These are phyloP conservation scores for Plagodis pulveraria DNA, from an alignment of 2,888 invertebrate genomes.

Conservation along the genomic window DNA sequence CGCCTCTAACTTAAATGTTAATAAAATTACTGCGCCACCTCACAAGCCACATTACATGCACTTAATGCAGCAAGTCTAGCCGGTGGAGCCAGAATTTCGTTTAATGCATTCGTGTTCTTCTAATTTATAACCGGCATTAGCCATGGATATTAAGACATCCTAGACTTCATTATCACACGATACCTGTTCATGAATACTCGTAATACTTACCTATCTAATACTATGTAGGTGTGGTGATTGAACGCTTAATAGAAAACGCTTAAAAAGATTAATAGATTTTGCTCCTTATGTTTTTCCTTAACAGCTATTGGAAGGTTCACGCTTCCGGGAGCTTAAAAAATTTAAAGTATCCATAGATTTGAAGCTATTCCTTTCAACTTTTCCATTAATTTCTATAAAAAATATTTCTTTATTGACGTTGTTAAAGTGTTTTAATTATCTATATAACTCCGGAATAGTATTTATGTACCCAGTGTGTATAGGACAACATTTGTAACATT, in stretches of 20 bases:
- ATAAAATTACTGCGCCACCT: slow-evolving; percentile 68
- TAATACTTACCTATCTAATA: slow-evolving; percentile 27
- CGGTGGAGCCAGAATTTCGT: slow-evolving; percentile 52
- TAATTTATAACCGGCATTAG: slow-evolving; percentile 61
- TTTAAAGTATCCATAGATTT: too few relatives aligned
- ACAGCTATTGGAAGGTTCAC: too few relatives aligned
- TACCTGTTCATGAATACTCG: slow-evolving; percentile 46
- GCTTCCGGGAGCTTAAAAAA: too few relatives aligned
- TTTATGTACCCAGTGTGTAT: too few relatives aligned
- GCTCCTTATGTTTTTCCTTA: too few relatives aligned
- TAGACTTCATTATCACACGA: slow-evolving; percentile 54
- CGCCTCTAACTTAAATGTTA: slow-evolving; percentile 65
- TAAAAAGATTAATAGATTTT: neutral
- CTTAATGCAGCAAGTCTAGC: slow-evolving; percentile 59
- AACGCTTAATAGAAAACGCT: too few relatives aligned
- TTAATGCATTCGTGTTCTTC: slow-evolving; percentile 61
- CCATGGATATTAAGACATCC: slow-evolving; percentile 66
- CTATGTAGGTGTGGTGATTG: slow-evolving; percentile 40
- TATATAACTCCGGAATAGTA: too few relatives aligned
- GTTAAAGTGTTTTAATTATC: too few relatives aligned
- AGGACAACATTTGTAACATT: too few relatives aligned
- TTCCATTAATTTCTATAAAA: too few relatives aligned
- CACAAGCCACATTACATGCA: slow-evolving; percentile 46
- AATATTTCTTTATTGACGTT: too few relatives aligned
- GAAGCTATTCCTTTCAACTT: too few relatives aligned